Base-by-base conservation (phyloP, 2,888 invertebrate genomes). In the Caenorhabditis panamensis region DNA sequence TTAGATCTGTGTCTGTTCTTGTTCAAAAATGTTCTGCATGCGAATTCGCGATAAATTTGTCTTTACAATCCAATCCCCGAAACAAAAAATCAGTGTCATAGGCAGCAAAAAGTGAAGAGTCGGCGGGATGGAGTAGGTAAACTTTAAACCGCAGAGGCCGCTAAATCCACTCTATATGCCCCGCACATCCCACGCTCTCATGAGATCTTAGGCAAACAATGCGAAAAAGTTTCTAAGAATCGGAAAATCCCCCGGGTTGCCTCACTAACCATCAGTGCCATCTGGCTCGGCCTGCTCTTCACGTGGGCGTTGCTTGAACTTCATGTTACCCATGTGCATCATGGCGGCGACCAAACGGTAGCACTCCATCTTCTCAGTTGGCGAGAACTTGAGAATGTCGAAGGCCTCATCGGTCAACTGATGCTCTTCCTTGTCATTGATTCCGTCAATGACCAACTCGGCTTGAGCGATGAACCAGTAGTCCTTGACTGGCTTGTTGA, bases 311-410 rank as follows among this genome's bases (percentile, higher is more conserved):
- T 99, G 99, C 93, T 99, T 99, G 95, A 99, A 99, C 93, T 98
- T 97, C 96, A 99, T 96, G 92, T 96, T 95, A 94, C 99, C 99
- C 95, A 99, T 96, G 93, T 99, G 98, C 96, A 99, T 97, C 92
- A 99, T 97, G 91, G 96, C 94, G 91, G 96, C 96, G 89, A 97
- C 96, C 93, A 97, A 95, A 93, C 95, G 96, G 94, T 97, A 99
- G 91, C 98, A 95, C 92, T 97, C 94, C 92, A 95, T 94, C 94
- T 98, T 98, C 93, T 99, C 98, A 91, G 95, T 94, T 93, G 95
- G 94, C 90, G 95, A 95, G 95, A 99, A 99, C 92, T 97, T 97
- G 93, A 99, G 94, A 90, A 99, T 95, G 92, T 97, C 96, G 94
- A 99, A 97, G 93, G 98, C 97, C 94, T 96, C 85, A 68, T 85